Percentiles rank a stretch among this genome's conserved stretches.
Conservation (phyloP, 2,113 vertebrate species). For the Serilophus lunatus region DNA sequence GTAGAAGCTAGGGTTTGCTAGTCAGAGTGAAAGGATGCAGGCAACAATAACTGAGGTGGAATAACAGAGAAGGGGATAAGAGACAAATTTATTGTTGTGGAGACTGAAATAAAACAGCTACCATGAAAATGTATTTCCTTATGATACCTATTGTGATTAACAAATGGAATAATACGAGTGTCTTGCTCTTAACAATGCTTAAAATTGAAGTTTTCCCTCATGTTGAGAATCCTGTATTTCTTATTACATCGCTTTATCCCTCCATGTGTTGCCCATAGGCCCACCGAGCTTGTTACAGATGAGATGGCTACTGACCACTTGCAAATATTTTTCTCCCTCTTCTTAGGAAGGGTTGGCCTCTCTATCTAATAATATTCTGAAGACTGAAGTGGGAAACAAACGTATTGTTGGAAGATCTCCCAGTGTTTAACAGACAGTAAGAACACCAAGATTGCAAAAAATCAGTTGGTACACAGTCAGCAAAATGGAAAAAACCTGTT, state of each 20-base stretch:
- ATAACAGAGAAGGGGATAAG: accelerated
- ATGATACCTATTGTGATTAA: not conserved
- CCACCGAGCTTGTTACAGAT: not conserved
- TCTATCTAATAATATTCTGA: not conserved
- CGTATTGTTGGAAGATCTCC: not conserved
- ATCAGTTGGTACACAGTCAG: not conserved
- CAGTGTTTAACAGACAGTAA: not conserved
- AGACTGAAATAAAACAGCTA: not conserved
- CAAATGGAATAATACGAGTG: not conserved
- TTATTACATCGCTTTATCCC: not conserved
- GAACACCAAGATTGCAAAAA: not conserved
- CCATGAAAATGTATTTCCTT: not conserved
- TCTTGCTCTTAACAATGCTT: not conserved
- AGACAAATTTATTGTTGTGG: not conserved
- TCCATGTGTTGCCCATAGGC: not conserved
- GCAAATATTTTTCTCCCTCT: not conserved
- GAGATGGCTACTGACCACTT: not conserved
- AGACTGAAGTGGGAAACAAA: not conserved
- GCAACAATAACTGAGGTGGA: not conserved
- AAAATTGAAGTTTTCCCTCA: not conserved
- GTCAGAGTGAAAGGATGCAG: not conserved
- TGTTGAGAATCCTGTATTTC: not conserved
- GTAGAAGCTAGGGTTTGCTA: not conserved
- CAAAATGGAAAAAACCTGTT: not conserved
- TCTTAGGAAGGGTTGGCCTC: not conserved